Evolutionary conservation across 2,888 invertebrate genomes (phyloP), one percentile per base, ranked within the genome.

Genomic region (Callyntrura guangdongensis): DNA sequence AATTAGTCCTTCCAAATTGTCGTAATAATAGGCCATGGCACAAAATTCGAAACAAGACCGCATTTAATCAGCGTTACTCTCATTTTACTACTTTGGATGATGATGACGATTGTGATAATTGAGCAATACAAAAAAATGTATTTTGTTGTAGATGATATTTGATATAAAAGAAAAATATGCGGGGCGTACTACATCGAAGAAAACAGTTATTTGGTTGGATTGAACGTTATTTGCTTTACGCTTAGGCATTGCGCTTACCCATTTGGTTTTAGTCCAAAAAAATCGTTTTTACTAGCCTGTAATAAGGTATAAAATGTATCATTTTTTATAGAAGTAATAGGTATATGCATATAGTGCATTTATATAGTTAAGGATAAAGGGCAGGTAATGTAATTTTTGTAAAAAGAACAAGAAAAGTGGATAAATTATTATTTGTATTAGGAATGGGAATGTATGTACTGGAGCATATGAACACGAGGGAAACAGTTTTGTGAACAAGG

Each of bases 201-300:
- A 77, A 47, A 74, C 49, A 77, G 77, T 53, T 77, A 77, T 77
- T 77, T 77, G 22, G 53, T 77, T 77, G 22, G 53, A 20, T 53
- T 77, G 77, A 56, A 56, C 27, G 79, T 27, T 79, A 79, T 79
- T 79, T 59, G 59, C 27, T 79, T 79, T 79, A 59, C 79, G 56
- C 36, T 56, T 79, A 56, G 25, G 56, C 36, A 4, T 79, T 14
- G 11, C 8, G 22, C 17, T n/a, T n/a, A 25, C 53, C 9, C 9
- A 5, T 27, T 27, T 79, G 8, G 27, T 27, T 14, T n/a, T 36
- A 8, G 12, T 27, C 27, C 0, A 36, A 36, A 36, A 36, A 36
- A 36, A 36, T 36, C 36, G 3, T 36, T 36, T 36, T 6, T 36
- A 36, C 36, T 36, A 36, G 36, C 36, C 36, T 22, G 22, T 36